A percentile compares a stretch with the other conserved stretches of the same genome.
phyloP scores from a whole-genome alignment of 1,140 invertebrate genomes.

The Anthonomus grandis region DNA sequence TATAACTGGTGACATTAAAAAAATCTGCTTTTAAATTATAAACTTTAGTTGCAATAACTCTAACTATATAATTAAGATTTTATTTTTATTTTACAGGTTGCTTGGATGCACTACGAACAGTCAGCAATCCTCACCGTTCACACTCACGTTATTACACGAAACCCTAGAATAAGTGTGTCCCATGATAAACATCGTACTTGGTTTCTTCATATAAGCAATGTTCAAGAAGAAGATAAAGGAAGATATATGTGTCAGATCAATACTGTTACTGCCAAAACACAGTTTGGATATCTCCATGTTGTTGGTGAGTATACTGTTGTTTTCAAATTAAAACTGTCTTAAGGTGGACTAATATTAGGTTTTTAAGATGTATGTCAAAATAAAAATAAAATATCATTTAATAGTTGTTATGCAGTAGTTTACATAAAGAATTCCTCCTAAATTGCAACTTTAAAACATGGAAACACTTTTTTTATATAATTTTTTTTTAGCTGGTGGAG shows the following conservation, averaged over 20 bases:
- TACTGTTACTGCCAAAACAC: constrained; percentile 87
- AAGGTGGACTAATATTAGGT: too few species aligned
- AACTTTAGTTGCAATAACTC: not conserved
- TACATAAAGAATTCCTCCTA: too few species aligned
- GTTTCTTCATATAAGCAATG: constrained; percentile 87
- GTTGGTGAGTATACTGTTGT: constrained; percentile 69
- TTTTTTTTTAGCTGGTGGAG: too few species aligned
- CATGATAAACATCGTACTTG: constrained; percentile 80
- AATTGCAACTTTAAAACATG: too few species aligned
- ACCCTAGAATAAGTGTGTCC: constrained; percentile 85
- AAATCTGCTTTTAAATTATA: not conserved
- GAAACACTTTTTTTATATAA: too few species aligned
- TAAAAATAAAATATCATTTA: too few species aligned
- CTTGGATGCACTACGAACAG: constrained; percentile 94
- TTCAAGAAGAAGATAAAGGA: constrained; percentile 86
- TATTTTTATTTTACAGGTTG: constrained; percentile 64
- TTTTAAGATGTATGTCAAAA: too few species aligned
- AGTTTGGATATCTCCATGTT: constrained; percentile 88
- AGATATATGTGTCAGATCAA: constrained; percentile 96
- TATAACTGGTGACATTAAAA: not conserved
- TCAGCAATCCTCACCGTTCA: constrained; percentile 90
- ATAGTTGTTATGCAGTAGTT: too few species aligned
- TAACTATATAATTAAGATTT: not conserved
- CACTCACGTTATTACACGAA: constrained; percentile 87
- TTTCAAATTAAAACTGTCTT: too few species aligned